Evolutionary conservation across 1,140 invertebrate genomes (phyloP), one percentile per base, ranked within the genome.

Genomic region (Bombus cullumanus): DNA sequence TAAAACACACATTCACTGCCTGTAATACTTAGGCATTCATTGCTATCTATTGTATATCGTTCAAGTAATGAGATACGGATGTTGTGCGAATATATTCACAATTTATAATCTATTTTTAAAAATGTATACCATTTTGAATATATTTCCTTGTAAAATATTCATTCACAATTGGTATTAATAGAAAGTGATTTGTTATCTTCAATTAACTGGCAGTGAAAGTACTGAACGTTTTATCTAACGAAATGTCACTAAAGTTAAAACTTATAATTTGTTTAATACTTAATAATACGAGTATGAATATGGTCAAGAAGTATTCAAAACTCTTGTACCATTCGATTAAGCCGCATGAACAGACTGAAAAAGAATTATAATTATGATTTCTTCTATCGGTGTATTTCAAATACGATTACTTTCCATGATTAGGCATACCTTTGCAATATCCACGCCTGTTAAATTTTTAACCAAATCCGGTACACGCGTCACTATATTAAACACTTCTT

Each of bases 401-500:
- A 80, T 74, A 69, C 6, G 5, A 53, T 53, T 39, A 71, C 34
- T 41, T 22, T 66, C 62, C 18, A 68, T 69, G 62, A 34, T 53
- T 18, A 72, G 76, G 59, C 62, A 3, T 85, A 97, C 97, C 96
- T 98, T 98, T 86, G 97, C 96, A 93, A 99, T 98, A 92, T 99
- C 98, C 41, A 99, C 98, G 39, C 98, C 98, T 85, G 99, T 99
- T 89, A 99, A 96, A 64, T 96, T 97, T 93, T 98, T 98, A 1
- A 99, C 98, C 88, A 99, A 96, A 89, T 97, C 97, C 39, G 98
- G 98, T 90, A 99, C 97, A 94, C 97, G 97, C 90, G 97, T 97
- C 79, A 99, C 98, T 92, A 99, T 99, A 91, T 97, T 97, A 88
- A 99, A 96, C 18, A 99, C 98, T 96, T 99, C 99, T 74, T 97